Base-by-base conservation (phyloP, 2,113 vertebrate species). In the Nestor notabilis region DNA sequence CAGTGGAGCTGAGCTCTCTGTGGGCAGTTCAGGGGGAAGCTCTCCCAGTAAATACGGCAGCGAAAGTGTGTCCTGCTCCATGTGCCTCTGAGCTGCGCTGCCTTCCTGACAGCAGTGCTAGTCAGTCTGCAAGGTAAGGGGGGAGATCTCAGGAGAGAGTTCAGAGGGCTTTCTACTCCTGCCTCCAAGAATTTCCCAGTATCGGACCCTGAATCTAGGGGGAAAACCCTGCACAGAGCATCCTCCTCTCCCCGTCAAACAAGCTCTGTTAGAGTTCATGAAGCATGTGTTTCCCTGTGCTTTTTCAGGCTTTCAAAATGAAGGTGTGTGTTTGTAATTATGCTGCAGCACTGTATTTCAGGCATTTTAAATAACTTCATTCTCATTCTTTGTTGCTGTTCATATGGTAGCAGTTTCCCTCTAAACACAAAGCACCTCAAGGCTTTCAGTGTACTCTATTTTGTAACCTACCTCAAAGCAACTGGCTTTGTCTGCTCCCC, bases 1-100 rank as follows among this genome's bases (percentile, higher is more conserved):
- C 0, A 1, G n/a, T 0, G 0, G 46, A 66, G 69, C 65, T 11
- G 50, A 65, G 18, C 0, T 0, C 0, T 13, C 52, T 64, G 10
- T 17, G 25, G 61, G 29, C 0, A 5, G 17, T 33, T 3, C 28
- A 20, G 66, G 79, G 75, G 12, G 61, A 71, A 72, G 37, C 55
- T 79, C 13, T 41, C 27, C 47, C 0, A 0, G 60, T 41, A 69
- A 47, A 56, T 0, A 10, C 1, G 1, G 65, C n/a, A 27, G 23
- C 0, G 2, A 60, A 35, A 70, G 46, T 3, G 0, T 2, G 43
- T 33, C 46, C 37, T 13, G 33, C 60, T 16, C 46, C 7, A 0
- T 6, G 43, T 5, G 11, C 44, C 52, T 44, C n/a, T 13, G 29
- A 47, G 88, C 87, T 5, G 6, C n/a, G 16, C 74, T 69, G 55